phyloP scores from a whole-genome alignment of 2,113 vertebrate genomes.

The Sturnira hondurensis region DNA sequence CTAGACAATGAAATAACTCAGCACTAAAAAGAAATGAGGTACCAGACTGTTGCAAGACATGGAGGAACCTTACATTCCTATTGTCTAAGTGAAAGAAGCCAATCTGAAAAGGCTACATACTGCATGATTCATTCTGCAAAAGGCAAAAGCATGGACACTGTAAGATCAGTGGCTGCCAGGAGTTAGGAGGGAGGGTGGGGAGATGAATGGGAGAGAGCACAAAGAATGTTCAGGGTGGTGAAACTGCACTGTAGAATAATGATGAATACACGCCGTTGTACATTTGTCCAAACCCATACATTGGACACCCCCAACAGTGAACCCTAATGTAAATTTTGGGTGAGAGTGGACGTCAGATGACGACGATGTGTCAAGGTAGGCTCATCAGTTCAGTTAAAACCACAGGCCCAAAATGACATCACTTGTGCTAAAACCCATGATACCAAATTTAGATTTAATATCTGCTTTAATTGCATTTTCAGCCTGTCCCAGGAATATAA shows the following conservation, averaged over 20 bases:
- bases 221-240: not conserved
- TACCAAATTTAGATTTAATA: not conserved
- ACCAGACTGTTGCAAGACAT: too few species aligned
- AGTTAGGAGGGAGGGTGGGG: not conserved
- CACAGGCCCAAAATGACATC: not conserved
- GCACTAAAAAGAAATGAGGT: too few species aligned
- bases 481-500: not conserved
- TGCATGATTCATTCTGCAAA: not conserved
- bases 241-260: not conserved
- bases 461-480: not conserved
- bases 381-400: not conserved
- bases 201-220: not conserved
- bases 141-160: not conserved
- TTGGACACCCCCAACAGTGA: too few species aligned
- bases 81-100: too few species aligned
- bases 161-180: not conserved
- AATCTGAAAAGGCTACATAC: not conserved
- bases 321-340: not conserved
- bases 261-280: too few species aligned
- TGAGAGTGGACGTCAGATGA: not conserved
- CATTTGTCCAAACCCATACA: too few species aligned
- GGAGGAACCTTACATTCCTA: too few species aligned
- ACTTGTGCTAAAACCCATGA: not conserved
- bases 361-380: not conserved
- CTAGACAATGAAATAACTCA: too few species aligned